phyloP scores from a whole-genome alignment of 1,140 invertebrate genomes.

The Drosophila paulistorum region DNA sequence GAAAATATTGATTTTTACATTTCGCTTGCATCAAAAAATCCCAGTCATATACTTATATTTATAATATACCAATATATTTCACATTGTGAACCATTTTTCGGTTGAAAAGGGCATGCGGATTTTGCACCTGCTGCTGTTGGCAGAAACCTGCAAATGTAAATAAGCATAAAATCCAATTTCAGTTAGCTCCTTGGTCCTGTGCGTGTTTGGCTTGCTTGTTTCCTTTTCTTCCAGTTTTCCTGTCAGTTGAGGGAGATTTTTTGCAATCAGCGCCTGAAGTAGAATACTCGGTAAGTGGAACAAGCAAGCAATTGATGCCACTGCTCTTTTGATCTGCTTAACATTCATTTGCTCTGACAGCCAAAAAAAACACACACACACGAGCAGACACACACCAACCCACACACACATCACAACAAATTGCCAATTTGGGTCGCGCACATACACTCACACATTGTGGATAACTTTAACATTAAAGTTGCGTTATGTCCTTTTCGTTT shows the following conservation, averaged over 20 bases:
- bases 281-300: slow-evolving; percentile 27
- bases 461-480: slow-evolving; percentile 25
- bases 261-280: slow-evolving; percentile 58
- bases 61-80: slow-evolving; percentile 19
- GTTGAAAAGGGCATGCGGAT: not conserved
- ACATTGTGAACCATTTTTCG: slow-evolving; percentile 27
- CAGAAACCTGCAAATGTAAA: slow-evolving; percentile 56
- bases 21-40: not conserved
- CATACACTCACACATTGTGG: not conserved
- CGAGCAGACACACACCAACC: not conserved
- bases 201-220: slow-evolving; percentile 24
- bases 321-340: slow-evolving; percentile 70
- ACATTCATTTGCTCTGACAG: slow-evolving; percentile 52
- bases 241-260: slow-evolving; percentile 50
- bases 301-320: slow-evolving; percentile 63
- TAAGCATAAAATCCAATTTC: slow-evolving; percentile 78
- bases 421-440: slow-evolving; percentile 37
- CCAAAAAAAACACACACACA: slow-evolving; percentile 20
- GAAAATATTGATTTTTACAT: slow-evolving; percentile 5
- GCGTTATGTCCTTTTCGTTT: slow-evolving; percentile 11
- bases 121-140: slow-evolving; percentile 33
- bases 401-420: slow-evolving; percentile 34
- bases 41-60: slow-evolving; percentile 1
- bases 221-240: slow-evolving; percentile 26
- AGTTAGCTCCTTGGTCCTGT: slow-evolving; percentile 45